A percentile compares a stretch with the other conserved stretches of the same genome.
Conservation (phyloP, 1,140 invertebrate genomes). For the Papilio machaon region DNA sequence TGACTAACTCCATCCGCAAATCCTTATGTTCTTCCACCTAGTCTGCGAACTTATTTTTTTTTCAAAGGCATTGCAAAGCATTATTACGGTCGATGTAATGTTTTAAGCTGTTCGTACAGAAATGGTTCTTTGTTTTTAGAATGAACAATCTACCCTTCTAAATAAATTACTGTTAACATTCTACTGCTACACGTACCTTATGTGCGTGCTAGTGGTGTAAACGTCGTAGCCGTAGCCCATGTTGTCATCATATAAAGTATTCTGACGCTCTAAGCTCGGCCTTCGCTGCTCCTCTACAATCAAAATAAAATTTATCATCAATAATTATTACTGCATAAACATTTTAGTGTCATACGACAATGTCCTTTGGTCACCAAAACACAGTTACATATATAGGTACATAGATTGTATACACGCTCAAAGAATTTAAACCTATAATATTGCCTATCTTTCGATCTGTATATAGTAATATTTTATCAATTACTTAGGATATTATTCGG, state of each 20-base stretch:
- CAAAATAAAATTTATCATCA: conserved; percentile 34
- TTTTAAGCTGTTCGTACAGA: neutral
- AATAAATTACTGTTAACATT: neutral
- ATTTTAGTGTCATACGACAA: neutral
- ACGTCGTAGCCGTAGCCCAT: conserved; percentile 71
- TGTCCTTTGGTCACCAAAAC: too few relatives aligned
- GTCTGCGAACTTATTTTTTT: too few relatives aligned
- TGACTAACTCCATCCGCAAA: too few relatives aligned
- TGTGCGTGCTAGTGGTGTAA: conserved; percentile 68
- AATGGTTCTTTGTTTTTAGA: neutral
- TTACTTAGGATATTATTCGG: neutral
- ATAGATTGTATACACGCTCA: too few relatives aligned
- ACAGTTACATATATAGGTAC: too few relatives aligned
- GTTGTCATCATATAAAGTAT: conserved; percentile 90
- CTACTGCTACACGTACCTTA: conserved; percentile 57
- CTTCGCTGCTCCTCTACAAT: conserved; percentile 83
- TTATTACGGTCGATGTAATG: too few relatives aligned
- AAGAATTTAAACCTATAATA: too few relatives aligned
- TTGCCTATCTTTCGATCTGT: neutral
- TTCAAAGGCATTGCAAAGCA: too few relatives aligned
- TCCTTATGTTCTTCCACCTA: too few relatives aligned
- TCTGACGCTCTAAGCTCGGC: conserved; percentile 91
- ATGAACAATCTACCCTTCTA: neutral
- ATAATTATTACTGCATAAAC: too few relatives aligned
- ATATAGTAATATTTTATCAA: neutral